Evolutionary conservation across 2,797 vertebrate genomes (phyloP), one percentile per base, ranked within the genome.

Genomic region (Oceanodroma leucorhoa): DNA sequence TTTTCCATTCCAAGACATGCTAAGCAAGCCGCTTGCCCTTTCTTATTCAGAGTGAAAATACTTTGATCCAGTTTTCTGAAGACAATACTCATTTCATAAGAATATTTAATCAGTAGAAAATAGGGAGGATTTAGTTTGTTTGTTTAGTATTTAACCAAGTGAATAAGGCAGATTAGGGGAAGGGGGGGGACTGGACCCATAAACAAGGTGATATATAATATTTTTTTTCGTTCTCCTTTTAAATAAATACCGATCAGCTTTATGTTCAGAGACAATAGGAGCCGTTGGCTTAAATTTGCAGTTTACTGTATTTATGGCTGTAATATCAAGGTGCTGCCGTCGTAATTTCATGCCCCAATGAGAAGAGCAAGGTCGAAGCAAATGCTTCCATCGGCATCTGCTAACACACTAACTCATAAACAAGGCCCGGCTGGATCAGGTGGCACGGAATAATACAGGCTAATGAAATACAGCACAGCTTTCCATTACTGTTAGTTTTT

Each of bases 201-300:
- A 99, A 99, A 99, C 99, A 99, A 99, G 98, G 98, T 97, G 99
- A 99, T 98, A 98, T 99, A 99, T 99, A 99, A 99, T 99, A 99
- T 99, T 99, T 99, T 99, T 99, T 99, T 99, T 98, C 97, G 93
- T 98, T 98, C 98, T 98, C 98, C 98, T 99, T 99, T 99, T 99
- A 99, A 99, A 99, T 99, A 99, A 99, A 99, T 99, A 99, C 99
- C 99, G 99, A 99, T 99, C 99, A 99, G 99, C 99, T 99, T 99
- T 99, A 99, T 99, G 99, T 99, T 99, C 99, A 98, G 99, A 99
- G 99, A 99, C 99, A 99, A 99, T 99, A 99, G 99, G 99, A 99
- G 99, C 99, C 99, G 99, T 99, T 98, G 99, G 99, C 99, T 99
- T 99, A 99, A 99, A 99, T 99, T 99, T 99, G 99, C 99, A 99